Evolutionary conservation across 2,888 invertebrate species (phyloP).

Genomic region (Caenorhabditis sulstoni): DNA sequence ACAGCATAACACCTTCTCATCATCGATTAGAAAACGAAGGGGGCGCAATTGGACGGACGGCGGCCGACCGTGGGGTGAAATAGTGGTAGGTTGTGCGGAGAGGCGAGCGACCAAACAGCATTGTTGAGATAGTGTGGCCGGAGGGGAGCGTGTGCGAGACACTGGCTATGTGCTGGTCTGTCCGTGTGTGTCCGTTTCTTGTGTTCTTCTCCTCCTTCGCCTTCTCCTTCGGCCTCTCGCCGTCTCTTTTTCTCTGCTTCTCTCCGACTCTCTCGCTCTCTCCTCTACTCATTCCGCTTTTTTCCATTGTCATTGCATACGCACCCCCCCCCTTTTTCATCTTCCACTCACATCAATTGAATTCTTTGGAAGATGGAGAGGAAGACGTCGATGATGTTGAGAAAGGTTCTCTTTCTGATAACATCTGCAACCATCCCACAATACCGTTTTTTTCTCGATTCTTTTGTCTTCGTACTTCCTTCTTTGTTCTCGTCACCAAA

Average conservation of each 20-base stretch:
- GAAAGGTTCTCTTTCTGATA: constrained; percentile 23
- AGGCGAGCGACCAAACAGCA: constrained; percentile 49
- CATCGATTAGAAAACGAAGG: constrained; percentile 45
- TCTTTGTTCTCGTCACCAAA: constrained; percentile 21
- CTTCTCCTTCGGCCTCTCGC: constrained; percentile 11
- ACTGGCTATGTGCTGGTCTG: constrained; percentile 45
- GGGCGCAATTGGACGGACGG: constrained; percentile 9
- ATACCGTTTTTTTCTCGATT: constrained; percentile 7
- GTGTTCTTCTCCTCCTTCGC: constrained; percentile 34
- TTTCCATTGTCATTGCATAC: constrained; percentile 52
- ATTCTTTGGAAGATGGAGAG: constrained; percentile 10
- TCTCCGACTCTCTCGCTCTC: constrained; percentile 12
- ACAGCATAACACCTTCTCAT: constrained; percentile 37
- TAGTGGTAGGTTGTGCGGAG: constrained; percentile 16
- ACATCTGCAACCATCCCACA: constrained; percentile 30
- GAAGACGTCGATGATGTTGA: not conserved
- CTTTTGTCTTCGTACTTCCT: constrained; percentile 13
- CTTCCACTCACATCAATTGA: constrained; percentile 42
- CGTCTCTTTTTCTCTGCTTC: constrained; percentile 22
- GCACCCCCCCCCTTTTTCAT: constrained; percentile 15
- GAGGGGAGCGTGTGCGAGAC: constrained; percentile 4
- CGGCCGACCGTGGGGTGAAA: not conserved
- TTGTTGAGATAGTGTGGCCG: not conserved
- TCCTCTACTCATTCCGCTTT: constrained; percentile 31
- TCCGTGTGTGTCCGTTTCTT: constrained; percentile 52